phyloP scores from a whole-genome alignment of 1,140 invertebrate genomes.

The Spodoptera frugiperda region DNA sequence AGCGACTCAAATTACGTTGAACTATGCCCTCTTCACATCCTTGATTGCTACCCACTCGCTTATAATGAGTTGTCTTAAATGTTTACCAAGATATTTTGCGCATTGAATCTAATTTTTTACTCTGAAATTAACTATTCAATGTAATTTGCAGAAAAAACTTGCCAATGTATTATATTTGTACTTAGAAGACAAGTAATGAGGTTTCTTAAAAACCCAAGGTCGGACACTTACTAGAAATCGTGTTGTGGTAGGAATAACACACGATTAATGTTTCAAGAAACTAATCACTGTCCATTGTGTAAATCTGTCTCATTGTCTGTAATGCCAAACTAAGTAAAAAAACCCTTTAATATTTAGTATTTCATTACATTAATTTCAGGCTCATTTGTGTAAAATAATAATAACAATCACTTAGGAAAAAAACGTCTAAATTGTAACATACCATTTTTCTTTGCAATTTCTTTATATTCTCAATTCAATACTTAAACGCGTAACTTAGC shows the following conservation, averaged over 20 bases:
- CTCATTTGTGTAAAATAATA: no score
- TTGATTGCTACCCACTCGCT: conserved; percentile 30
- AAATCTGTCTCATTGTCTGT: no score
- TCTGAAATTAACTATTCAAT: not conserved
- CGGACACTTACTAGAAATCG: not conserved
- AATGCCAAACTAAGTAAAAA: no score
- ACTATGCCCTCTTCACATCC: conserved; percentile 16
- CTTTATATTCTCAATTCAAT: not conserved
- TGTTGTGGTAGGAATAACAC: no score
- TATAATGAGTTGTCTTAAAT: conserved; percentile 1
- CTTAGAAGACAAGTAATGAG: not conserved
- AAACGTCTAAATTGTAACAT: not conserved
- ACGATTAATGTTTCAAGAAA: no score
- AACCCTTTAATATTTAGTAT: no score
- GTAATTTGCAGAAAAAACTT: not conserved
- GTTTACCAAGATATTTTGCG: conserved; percentile 10
- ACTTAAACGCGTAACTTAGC: not conserved
- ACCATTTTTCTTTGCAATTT: not conserved
- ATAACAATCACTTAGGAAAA: not conserved
- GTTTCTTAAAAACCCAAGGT: not conserved
- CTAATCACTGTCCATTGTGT: no score
- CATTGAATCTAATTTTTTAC: not conserved
- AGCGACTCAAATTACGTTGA: conserved; percentile 27
- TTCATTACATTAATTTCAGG: no score
- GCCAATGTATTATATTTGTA: not conserved